A percentile compares a stretch with the other conserved stretches of the same genome.
phyloP scores from a whole-genome alignment of 2,888 invertebrate genomes.

The Bugulina stolonifera region DNA sequence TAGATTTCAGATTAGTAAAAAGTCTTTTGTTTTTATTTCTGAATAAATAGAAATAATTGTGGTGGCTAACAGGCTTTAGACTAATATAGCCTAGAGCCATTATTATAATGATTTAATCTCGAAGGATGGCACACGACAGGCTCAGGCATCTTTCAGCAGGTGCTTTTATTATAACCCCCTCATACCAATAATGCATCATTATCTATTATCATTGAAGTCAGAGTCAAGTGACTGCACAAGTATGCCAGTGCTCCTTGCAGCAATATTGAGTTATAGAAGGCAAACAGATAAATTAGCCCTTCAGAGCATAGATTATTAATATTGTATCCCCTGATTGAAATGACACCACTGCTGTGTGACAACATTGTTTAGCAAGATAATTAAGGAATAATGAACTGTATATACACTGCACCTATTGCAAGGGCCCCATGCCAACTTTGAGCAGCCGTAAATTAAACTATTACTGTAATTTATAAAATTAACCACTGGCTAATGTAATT shows the following conservation, averaged over 20 bases:
- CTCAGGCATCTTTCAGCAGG: not conserved
- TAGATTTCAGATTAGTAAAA: too few species aligned
- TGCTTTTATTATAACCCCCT: slow-evolving; percentile 1
- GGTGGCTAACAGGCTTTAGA: too few species aligned
- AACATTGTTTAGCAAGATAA: slow-evolving; percentile 9
- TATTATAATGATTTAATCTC: slow-evolving; percentile 24
- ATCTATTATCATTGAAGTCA: not conserved
- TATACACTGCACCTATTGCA: not conserved
- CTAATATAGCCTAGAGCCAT: not conserved
- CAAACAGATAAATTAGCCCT: slow-evolving; percentile 14
- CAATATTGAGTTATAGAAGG: not conserved
- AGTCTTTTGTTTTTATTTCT: too few species aligned
- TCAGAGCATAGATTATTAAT: not conserved
- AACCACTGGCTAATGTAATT: not conserved
- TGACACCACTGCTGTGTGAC: slow-evolving; percentile 22
- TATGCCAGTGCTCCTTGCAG: not conserved
- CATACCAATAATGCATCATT: not conserved
- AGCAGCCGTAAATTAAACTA: not conserved
- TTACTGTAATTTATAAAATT: not conserved
- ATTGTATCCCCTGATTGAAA: not conserved
- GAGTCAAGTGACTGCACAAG: not conserved
- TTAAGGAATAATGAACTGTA: not conserved
- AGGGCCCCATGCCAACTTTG: not conserved
- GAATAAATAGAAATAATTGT: too few species aligned
- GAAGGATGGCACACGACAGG: slow-evolving; percentile 17